Conservation (phyloP, 1,140 invertebrate genomes). For the Calephelis virginiensis region DNA sequence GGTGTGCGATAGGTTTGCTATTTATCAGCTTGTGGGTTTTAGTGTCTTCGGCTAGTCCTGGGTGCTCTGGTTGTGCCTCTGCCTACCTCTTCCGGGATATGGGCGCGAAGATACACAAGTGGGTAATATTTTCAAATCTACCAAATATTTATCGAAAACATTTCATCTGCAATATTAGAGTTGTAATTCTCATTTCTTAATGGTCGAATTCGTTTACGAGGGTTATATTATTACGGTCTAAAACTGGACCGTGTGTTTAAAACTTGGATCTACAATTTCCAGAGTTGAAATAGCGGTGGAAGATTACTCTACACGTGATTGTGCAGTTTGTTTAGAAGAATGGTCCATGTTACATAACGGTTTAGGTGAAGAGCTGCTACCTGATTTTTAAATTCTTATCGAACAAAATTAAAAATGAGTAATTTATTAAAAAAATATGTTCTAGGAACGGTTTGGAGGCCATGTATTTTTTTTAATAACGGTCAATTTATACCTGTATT, state of each 20-base stretch:
- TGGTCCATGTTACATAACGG: constrained; percentile 22
- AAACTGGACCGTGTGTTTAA: constrained; percentile 23
- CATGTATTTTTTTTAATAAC: too few species aligned
- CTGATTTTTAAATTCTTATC: neutral
- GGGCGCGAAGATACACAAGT: too few species aligned
- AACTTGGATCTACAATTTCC: constrained; percentile 30
- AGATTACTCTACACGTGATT: constrained; percentile 41
- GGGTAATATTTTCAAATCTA: neutral
- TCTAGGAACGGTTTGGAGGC: too few species aligned
- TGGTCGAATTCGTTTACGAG: neutral
- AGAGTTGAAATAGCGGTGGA: constrained; percentile 27
- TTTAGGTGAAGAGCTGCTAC: neutral
- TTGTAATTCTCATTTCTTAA: neutral
- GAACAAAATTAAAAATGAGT: too few species aligned
- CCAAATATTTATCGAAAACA: neutral
- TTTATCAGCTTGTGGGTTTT: too few species aligned
- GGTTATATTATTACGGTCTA: neutral
- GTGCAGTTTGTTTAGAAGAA: constrained; percentile 38
- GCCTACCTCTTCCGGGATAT: too few species aligned
- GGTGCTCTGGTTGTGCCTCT: too few species aligned
- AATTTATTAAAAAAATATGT: neutral
- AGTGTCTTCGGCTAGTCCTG: too few species aligned
- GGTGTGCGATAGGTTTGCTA: too few species aligned
- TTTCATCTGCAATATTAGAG: neutral
- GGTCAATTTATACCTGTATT: too few species aligned